Conservation (phyloP, 2,888 invertebrate species). For the Eulithis testata region DNA sequence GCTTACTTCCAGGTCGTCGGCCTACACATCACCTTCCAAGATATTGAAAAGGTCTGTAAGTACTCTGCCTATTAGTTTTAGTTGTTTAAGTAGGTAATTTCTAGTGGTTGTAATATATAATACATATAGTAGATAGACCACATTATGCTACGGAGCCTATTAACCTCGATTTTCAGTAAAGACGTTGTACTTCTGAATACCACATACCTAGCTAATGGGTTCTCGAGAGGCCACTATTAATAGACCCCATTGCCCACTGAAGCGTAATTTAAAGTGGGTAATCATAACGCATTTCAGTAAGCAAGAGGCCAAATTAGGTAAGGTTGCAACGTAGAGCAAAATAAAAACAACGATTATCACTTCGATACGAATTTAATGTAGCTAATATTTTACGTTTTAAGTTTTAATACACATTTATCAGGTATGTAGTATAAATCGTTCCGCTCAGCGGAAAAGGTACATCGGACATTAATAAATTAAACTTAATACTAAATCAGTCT, state of each 20-base stretch:
- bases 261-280: background rate
- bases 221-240: background rate
- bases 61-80: too few species aligned
- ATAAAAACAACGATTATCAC: constrained; percentile 63
- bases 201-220: background rate
- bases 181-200: constrained; percentile 2
- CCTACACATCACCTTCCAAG: too few species aligned
- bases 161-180: constrained; percentile 19
- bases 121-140: too few species aligned
- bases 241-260: constrained; percentile 7
- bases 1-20: too few species aligned
- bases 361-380: constrained; percentile 72
- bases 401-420: constrained; percentile 68
- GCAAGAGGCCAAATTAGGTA: background rate
- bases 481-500: constrained; percentile 82
- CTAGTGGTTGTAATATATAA: background rate
- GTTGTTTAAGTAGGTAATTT: background rate
- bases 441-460: constrained; percentile 84
- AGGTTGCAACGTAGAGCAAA: background rate
- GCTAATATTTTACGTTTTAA: constrained; percentile 46
- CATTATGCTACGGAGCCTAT: background rate
- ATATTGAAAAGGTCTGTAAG: too few species aligned
- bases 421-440: constrained; percentile 79
- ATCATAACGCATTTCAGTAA: background rate
- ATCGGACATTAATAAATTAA: constrained; percentile 78